Evolutionary conservation across 2,797 vertebrate genomes (phyloP), one percentile per base, ranked within the genome.

Genomic region (Sebastes umbrosus): DNA sequence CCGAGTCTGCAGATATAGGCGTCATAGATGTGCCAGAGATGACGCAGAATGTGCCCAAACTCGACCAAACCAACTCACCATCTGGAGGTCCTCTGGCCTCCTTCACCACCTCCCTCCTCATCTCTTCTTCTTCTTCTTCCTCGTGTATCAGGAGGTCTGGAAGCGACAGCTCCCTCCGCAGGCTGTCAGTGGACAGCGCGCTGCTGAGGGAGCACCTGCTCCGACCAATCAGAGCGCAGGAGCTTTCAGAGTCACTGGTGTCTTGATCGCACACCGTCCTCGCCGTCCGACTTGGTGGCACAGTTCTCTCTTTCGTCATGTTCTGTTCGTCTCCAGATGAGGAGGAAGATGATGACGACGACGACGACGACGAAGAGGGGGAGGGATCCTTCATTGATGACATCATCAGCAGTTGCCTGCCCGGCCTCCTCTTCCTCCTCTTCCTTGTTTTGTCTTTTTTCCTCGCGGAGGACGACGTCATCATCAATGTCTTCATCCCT

Each of bases 161-260:
- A 64, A 96, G 92, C 34, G 94, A 95, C 66, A 94, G 89, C 70
- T 75, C 90, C 88, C 89, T 96, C 85, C 74, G 93, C 83, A 93
- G 92, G 92, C 91, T 91, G 66, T 94, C 85, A 75, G 84, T 93
- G 86, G 91, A 95, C 79, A 94, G 72, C 4, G 80, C 87, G 1
- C 92, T 94, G 87, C 93, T 95, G 69, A 95, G 87, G 13, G 96
- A 94, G 81, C 83, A 80, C 74, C 92, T 91, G 91, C 95, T 94
- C 92, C 88, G 94, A 89, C 92, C 95, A 92, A 93, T 93, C 75
- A 89, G 90, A 73, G 90, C 79, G 70, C 92, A 93, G 60, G 92
- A 94, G 84, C 86, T 90, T 46, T 93, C 87, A 5, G 95, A 94
- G 87, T 94, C 94, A 43, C 94, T 94, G 18, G 93, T 94, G 59